Percentiles rank a stretch among this genome's conserved stretches.
Conservation (phyloP, 2,113 vertebrate species). For the Phodopus roborovskii region DNA sequence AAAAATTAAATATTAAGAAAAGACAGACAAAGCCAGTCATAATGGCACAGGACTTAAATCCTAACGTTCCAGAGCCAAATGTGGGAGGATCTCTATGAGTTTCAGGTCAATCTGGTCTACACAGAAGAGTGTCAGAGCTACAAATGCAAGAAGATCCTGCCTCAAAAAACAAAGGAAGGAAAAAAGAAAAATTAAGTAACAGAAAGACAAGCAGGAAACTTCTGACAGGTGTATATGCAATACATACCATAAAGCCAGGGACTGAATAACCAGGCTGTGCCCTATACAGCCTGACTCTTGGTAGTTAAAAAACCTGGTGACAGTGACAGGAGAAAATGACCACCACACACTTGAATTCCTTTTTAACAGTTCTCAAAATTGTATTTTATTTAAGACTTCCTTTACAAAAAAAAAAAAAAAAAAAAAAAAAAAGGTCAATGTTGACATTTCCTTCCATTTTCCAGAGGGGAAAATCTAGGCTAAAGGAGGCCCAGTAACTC, state of each 20-base stretch:
- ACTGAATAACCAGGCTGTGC: constrained; percentile 15
- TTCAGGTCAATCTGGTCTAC: neutral
- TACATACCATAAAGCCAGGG: neutral
- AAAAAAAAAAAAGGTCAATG: neutral
- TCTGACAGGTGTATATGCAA: neutral
- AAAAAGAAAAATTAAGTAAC: neutral
- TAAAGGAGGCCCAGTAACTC: neutral
- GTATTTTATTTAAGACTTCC: neutral
- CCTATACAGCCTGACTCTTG: neutral
- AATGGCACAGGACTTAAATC: neutral
- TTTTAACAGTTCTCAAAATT: constrained; percentile 1
- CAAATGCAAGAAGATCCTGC: neutral
- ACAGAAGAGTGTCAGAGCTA: neutral
- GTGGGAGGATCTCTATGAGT: neutral
- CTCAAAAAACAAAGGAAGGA: neutral
- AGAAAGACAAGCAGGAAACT: neutral
- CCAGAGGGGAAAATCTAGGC: constrained; percentile 21
- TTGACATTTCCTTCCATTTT: neutral
- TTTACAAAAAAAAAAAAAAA: neutral
- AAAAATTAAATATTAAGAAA: neutral
- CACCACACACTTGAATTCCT: neutral
- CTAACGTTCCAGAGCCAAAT: neutral
- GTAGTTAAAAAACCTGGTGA: neutral
- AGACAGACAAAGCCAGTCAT: neutral
- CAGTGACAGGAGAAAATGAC: neutral